Evolutionary conservation across 1,140 invertebrate species (phyloP), one percentile per base, ranked within the genome.

Genomic region (Globodera rostochiensis): DNA sequence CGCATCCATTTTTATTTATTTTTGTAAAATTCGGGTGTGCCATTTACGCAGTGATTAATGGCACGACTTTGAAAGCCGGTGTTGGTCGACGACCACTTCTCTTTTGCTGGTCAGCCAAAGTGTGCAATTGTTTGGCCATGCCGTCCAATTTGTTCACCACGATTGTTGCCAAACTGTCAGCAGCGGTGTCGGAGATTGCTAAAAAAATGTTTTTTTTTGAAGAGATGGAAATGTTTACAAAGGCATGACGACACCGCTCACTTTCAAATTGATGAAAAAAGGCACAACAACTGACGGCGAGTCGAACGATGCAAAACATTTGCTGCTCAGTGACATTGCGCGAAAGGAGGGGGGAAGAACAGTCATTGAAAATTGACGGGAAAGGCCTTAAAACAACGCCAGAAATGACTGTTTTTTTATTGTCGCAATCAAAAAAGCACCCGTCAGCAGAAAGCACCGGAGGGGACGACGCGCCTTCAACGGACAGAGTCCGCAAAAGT

Each of bases 81-180:
- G 19, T 64, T 15, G 57, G 57, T 64, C 57, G 11, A 19, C 57
- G 11, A 4, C 57, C 57, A 19, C 19, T 64, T 11, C 6, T 64
- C n/a, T n/a, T 76, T 7, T 64, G 66, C 7, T 66, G 74, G 66
- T 76, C 46, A 6, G 13, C 74, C 50, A 76, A 60, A 45, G 19
- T 21, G 57, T 47, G 57, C 15, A 76, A 66, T 21, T 76, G 74
- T 76, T 76, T 66, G 66, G 57, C 36, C 74, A 76, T 76, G n/a
- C 15, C 46, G 6, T 25, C 66, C 50, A 76, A 57, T 57, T 76
- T 76, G 11, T 66, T 66, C 4, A 64, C 50, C 5, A 76, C 15
- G n/a, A 25, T 4, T 21, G 57, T 47, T 8, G n/a, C 13, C 7
- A 76, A 60, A 3, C 13, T 45, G 8, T 76, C 74, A 21, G 66